phyloP scores from a whole-genome alignment of 2,113 vertebrate genomes.

The Protobothrops mucrosquamatus region DNA sequence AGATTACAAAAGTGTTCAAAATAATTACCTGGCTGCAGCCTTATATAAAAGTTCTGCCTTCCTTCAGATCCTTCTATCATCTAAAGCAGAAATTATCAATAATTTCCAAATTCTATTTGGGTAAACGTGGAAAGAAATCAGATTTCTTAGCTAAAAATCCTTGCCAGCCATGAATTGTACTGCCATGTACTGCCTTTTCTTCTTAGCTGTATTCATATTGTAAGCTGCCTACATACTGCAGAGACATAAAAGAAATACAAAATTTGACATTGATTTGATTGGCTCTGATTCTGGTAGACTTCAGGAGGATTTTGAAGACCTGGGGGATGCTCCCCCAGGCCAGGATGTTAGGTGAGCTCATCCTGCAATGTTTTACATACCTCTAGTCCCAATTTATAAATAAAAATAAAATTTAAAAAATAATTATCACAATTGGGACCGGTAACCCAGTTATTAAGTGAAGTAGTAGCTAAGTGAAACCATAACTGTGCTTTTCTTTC shows the following conservation, averaged over 20 bases:
- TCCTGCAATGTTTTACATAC: not conserved
- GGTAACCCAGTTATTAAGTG: not conserved
- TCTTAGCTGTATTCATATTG: not conserved
- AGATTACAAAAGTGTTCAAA: conserved; percentile 57
- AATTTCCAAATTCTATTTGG: conserved; percentile 18
- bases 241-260: not conserved
- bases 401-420: too few species aligned
- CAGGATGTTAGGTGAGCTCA: not conserved
- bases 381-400: not conserved
- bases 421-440: not conserved
- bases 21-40: conserved; percentile 45
- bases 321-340: not conserved
- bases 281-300: not conserved
- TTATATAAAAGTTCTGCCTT: conserved; percentile 37
- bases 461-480: not conserved
- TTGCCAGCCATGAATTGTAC: not conserved
- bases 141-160: not conserved
- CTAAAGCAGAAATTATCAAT: conserved; percentile 49
- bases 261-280: not conserved
- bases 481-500: not conserved
- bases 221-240: not conserved
- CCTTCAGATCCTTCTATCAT: conserved; percentile 34
- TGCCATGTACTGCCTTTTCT: conserved; percentile 19
- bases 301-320: not conserved
- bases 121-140: not conserved